Base-by-base conservation (phyloP, 2,888 invertebrate genomes). In the Nomada fucata region DNA sequence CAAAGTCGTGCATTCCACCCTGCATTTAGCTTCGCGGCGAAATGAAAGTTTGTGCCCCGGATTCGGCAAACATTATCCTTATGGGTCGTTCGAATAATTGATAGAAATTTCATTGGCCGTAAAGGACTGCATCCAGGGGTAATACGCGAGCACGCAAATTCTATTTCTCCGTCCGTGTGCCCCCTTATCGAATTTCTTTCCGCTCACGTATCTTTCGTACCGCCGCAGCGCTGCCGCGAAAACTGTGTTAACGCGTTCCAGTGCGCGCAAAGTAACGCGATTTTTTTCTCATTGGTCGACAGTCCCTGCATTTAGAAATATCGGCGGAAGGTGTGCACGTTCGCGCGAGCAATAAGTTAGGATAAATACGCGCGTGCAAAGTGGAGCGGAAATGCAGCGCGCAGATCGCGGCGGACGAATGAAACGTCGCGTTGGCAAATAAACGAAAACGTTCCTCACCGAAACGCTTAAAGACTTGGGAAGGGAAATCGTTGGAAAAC, bases 221-320 rank as follows among this genome's bases (percentile, higher is more conserved):
- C 55, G 29, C 26, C 15, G 29, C 44, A 29, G 60, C 50, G 29
- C 26, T 15, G 29, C n/a, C 64, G 13, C 2, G 2, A 13, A 42
- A 42, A 13, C 26, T 18, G 7, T 36, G 64, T 50, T 59, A 68
- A 73, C 69, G 69, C 69, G 36, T 76, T 60, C 26, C 47, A 61
- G 65, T 23, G 15, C 55, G 42, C 36, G 50, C 23, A 10, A 1
- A 11, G 11, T 60, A 74, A 76, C 76, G 47, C 57, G 67, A 55
- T 67, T 70, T 63, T 23, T 36, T 59, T 29, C 26, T 7, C 67
- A 3, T 44, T 44, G 55, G 13, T 36, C 18, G 20, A 20, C 18
- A 18, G 29, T 20, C 20, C 59, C 18, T 15, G 7, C 1, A 15
- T 36, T 36, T 36, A 36, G 36, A 36, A 36, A 7, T 0, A 36